Base-by-base conservation (phyloP, 2,888 invertebrate species). In the Capitulum mitella region DNA sequence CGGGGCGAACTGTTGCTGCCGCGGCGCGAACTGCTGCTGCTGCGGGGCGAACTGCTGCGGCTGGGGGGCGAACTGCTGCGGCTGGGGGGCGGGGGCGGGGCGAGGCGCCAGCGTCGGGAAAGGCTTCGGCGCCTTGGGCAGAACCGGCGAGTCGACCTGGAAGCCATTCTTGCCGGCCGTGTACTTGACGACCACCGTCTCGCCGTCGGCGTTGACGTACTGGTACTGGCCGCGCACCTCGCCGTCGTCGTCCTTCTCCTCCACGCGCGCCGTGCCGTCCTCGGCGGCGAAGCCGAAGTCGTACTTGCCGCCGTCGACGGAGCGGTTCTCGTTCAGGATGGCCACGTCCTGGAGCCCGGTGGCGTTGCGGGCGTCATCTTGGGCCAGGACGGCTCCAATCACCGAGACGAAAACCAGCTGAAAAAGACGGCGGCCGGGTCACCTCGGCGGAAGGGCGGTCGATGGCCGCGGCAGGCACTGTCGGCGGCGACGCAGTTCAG, bases 241-340 rank as follows among this genome's bases (percentile, higher is more conserved):
- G 37, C 70, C 70, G 37, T 70, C 70, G 8, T 70, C 40, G 26
- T 22, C 22, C 8, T 16, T 22, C 40, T 1, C 8, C 70, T 70
- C 70, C 26, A 70, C 70, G 12, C 70, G 37, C 26, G 70, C 70
- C 8, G 26, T 70, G 40, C 70, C 70, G 22, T 70, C 70, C 10
- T 70, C 70, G 10, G 40, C 22, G 12, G 70, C 70, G 12, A 70
- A 70, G 22, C 70, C 70, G 70, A 70, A 70, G 70, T 70, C 40
- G 70, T 70, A 70, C 37, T 70, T 70, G 40, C 70, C 70, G 26
- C 10, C 70, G 40, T 70, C 70, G 40, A 19, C 37, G 10, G 70
- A 70, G 40, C 70, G 70, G 40, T 40, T 70, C 70, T 70, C 70
- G 40, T 70, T 70, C 40, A 70, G 70, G 40, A 70, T 70, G 70